A percentile compares a stretch with the other conserved stretches of the same genome.
These are phyloP conservation scores for Malurus alboscapulatus DNA, from an alignment of 2,113 vertebrate genomes.

Conservation along the genomic window DNA sequence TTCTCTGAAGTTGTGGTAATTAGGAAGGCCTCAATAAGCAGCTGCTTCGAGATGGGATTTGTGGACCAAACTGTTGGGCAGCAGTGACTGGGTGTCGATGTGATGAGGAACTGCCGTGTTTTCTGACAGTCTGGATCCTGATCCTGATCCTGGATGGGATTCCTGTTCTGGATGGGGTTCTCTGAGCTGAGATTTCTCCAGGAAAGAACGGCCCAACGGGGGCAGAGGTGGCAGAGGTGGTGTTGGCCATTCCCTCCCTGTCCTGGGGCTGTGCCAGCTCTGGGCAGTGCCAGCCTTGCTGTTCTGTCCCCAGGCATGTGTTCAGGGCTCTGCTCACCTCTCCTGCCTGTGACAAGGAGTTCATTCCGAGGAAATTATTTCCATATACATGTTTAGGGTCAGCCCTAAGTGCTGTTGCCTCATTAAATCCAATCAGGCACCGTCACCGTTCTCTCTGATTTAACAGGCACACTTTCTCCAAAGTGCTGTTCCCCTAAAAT, in stretches of 20 bases:
- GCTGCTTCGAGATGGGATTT: not conserved
- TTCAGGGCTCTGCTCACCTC: not conserved
- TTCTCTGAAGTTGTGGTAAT: not conserved
- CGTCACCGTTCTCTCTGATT: not conserved
- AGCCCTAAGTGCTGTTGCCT: not conserved
- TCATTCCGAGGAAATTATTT: slow-evolving; percentile 31
- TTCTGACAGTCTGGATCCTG: not conserved
- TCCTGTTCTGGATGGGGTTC: not conserved
- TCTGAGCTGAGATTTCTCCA: not conserved
- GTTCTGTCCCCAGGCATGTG: not conserved
- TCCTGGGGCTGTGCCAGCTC: not conserved
- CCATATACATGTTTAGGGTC: not conserved
- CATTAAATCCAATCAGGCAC: not conserved
- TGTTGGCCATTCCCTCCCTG: not conserved
- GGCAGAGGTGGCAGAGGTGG: not conserved
- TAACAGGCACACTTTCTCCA: not conserved
- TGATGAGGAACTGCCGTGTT: not conserved
- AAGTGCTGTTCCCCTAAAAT: not conserved
- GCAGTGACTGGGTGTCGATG: not conserved
- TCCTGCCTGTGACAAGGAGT: not conserved
- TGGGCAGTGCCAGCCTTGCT: not conserved
- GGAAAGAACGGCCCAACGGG: not conserved
- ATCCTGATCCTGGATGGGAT: not conserved
- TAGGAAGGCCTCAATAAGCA: not conserved
- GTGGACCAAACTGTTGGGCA: not conserved